A percentile compares a stretch with the other conserved stretches of the same genome.
Evolutionary conservation across 1,140 invertebrate genomes (phyloP).

Genomic region (Acarapis woodi): DNA sequence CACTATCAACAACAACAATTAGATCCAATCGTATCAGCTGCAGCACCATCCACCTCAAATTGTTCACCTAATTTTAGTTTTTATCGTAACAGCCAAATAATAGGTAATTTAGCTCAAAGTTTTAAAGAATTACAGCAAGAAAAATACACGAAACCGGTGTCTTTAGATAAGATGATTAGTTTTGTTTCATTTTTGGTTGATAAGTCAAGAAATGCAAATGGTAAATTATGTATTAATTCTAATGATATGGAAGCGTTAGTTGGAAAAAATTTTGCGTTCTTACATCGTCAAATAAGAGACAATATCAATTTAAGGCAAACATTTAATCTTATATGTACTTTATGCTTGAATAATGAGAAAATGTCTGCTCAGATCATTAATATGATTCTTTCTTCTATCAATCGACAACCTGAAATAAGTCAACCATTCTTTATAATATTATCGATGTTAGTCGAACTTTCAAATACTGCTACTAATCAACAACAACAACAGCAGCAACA

Average conservation of each 20-base stretch:
- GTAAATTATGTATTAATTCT: slow-evolving; percentile 36
- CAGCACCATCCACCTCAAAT: no score
- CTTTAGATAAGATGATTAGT: slow-evolving; percentile 83
- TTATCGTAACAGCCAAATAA: no score
- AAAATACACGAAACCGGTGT: slow-evolving; percentile 37
- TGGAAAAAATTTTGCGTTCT: slow-evolving; percentile 63
- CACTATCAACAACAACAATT: neutral
- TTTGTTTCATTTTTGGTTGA: slow-evolving; percentile 59
- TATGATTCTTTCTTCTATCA: slow-evolving; percentile 64
- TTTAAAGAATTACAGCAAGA: neutral
- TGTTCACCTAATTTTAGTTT: no score
- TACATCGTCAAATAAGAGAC: slow-evolving; percentile 76
- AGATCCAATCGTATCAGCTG: no score
- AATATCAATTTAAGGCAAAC: slow-evolving; percentile 70
- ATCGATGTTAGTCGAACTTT: slow-evolving; percentile 20
- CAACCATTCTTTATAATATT: slow-evolving; percentile 65
- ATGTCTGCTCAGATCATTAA: slow-evolving; percentile 44
- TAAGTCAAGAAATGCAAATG: slow-evolving; percentile 39
- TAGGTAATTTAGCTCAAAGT: no score
- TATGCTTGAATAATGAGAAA: slow-evolving; percentile 61
- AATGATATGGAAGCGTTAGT: slow-evolving; percentile 51
- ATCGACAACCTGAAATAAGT: slow-evolving; percentile 50
- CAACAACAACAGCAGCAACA: neutral
- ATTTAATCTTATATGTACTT: slow-evolving; percentile 58
- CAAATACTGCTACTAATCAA: neutral